Base-by-base conservation (phyloP, 2,888 invertebrate genomes). In the Geotrupes spiniger region DNA sequence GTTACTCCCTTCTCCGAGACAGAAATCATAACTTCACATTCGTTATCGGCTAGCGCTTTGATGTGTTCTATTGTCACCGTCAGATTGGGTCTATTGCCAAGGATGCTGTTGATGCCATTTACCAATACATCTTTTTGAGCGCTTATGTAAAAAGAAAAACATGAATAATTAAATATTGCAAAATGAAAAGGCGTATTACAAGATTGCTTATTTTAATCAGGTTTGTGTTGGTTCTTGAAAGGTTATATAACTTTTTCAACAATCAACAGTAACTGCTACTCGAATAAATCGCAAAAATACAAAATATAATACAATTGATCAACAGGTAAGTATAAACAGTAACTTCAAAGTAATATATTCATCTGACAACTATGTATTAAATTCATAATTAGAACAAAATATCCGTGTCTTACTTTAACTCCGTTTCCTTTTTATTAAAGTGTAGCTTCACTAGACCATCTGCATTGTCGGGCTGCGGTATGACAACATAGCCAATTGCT, bases 401-500 rank as follows among this genome's bases (percentile, higher is more conserved):
- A n/a, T n/a, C n/a, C n/a, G n/a, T n/a, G n/a, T n/a, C 75, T 68
- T 67, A 86, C 87, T 84, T 85, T 16, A 95, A 77, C 56, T 91
- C 89, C n/a, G 84, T 77, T 49, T 87, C 82, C 49, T 89, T 80
- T 66, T 92, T 92, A 63, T 85, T 88, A 61, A 98, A 87, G 45
- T 87, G 79, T 55, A 99, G 69, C 2, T 88, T 87, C 0, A 98
- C 92, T 33, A 92, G 77, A 0, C 98, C 98, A 63, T 96, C 90
- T 63, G 92, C 91, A 67, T 95, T 93, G 52, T 91, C 90, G 39
- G 87, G 83, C 2, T 85, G 84, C 0, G 94, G 91, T 57, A 96
- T 81, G 12, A 87, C 83, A 58, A 90, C 92, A 69, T 97, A 98
- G 0, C 93, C 93, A 43, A 98, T 89, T 0, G 95, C 90, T 74